These are phyloP conservation scores for Gastrophysa polygoni DNA, from an alignment of 2,888 invertebrate species.

Conservation along the genomic window DNA sequence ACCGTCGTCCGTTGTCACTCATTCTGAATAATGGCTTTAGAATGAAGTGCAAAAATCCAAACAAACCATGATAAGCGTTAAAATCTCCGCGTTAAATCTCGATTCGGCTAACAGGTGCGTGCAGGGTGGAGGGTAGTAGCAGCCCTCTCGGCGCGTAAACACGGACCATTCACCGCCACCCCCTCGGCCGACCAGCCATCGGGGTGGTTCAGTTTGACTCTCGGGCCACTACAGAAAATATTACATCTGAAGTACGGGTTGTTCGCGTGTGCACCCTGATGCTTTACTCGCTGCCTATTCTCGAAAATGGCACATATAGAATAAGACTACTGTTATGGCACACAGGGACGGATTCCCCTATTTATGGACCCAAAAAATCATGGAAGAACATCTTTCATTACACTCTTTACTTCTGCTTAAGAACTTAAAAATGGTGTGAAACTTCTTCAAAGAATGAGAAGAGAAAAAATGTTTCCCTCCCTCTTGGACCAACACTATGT, in stretches of 20 bases:
- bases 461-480: too few species aligned
- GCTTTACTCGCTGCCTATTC: slow-evolving; percentile 40
- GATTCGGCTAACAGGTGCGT: slow-evolving; percentile 51
- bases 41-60: slow-evolving; percentile 42
- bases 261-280: slow-evolving; percentile 44
- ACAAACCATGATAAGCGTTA: slow-evolving; percentile 49
- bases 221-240: slow-evolving; percentile 51
- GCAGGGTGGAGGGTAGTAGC: slow-evolving; percentile 40
- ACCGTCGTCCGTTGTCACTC: neutral
- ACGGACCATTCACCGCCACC: slow-evolving; percentile 43
- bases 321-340: slow-evolving; percentile 35
- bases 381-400: too few species aligned
- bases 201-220: slow-evolving; percentile 50
- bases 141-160: slow-evolving; percentile 49
- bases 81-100: slow-evolving; percentile 52
- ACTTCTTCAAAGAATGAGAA: too few species aligned
- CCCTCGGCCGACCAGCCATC: slow-evolving; percentile 33
- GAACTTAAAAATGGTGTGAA: too few species aligned
- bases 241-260: slow-evolving; percentile 51
- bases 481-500: too few species aligned
- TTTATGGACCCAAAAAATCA: too few species aligned
- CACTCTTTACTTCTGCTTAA: too few species aligned
- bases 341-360: slow-evolving; percentile 18
- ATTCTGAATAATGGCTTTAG: slow-evolving; percentile 31
- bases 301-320: slow-evolving; percentile 43